phyloP scores from a whole-genome alignment of 2,797 vertebrate species.

The Tangara arthus region DNA sequence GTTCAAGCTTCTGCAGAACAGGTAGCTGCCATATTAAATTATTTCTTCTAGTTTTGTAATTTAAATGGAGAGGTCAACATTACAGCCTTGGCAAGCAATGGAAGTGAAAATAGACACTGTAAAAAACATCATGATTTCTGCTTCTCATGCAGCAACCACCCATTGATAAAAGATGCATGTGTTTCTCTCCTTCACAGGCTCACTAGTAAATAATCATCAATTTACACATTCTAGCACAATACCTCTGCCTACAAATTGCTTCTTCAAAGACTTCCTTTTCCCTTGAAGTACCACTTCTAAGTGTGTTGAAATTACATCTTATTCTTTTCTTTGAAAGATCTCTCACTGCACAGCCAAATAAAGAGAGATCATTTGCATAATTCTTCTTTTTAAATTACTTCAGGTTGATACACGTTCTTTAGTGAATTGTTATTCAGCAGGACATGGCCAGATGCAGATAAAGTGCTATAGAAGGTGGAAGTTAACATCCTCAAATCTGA shows the following conservation, averaged over 20 bases:
- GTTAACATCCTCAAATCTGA: slow-evolving; percentile 69
- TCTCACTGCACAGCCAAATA: slow-evolving; percentile 48
- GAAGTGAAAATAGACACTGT: slow-evolving; percentile 19
- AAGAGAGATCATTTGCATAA: slow-evolving; percentile 63
- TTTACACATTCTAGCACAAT: slow-evolving; percentile 65
- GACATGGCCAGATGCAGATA: slow-evolving; percentile 61
- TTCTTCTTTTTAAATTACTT: slow-evolving; percentile 52
- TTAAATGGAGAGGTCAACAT: slow-evolving; percentile 47
- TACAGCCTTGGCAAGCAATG: background rate
- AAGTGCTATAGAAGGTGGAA: slow-evolving; percentile 52
- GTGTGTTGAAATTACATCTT: slow-evolving; percentile 70
- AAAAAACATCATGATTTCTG: slow-evolving; percentile 33
- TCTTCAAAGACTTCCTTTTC: slow-evolving; percentile 65
- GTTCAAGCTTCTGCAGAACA: background rate
- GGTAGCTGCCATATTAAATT: background rate
- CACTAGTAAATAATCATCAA: slow-evolving; percentile 71
- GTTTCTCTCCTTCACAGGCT: slow-evolving; percentile 51
- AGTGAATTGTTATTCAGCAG: slow-evolving; percentile 63
- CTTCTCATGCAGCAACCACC: background rate
- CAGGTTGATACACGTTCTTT: slow-evolving; percentile 38
- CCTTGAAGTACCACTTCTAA: slow-evolving; percentile 45
- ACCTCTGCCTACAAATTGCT: slow-evolving; percentile 64
- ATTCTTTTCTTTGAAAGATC: slow-evolving; percentile 62
- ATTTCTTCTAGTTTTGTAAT: slow-evolving; percentile 4
- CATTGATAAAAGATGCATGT: slow-evolving; percentile 50